Percentiles rank a stretch among this genome's conserved stretches.
Conservation (phyloP, 2,113 vertebrate species). For the Clarias gariepinus region DNA sequence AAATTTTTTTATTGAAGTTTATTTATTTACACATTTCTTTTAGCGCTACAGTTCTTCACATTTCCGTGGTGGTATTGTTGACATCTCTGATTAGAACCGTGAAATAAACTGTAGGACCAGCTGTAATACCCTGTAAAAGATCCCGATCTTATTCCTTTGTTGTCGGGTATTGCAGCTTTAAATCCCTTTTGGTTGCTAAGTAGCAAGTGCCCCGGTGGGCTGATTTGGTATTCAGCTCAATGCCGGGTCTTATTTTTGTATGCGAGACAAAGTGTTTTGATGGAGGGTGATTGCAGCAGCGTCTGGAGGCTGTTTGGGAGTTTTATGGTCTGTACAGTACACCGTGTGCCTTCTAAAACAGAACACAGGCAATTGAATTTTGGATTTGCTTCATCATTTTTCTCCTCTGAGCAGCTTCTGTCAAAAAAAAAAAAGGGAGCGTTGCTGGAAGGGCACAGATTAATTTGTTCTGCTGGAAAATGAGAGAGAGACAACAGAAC, state of each 20-base stretch:
- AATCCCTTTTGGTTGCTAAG: conserved; percentile 94
- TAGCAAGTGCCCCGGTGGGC: conserved; percentile 91
- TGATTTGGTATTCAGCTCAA: conserved; percentile 97
- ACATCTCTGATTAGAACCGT: conserved; percentile 43
- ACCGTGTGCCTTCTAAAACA: conserved; percentile 90
- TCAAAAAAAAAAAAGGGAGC: conserved; percentile 66
- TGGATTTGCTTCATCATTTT: conserved; percentile 86
- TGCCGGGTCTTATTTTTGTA: conserved; percentile 97
- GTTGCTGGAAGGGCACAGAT: conserved; percentile 76
- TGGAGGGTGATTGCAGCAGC: conserved; percentile 96
- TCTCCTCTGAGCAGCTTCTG: conserved; percentile 77
- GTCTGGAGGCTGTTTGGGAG: conserved; percentile 92
- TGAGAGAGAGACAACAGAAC: conserved; percentile 67
- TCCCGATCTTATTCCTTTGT: conserved; percentile 76
- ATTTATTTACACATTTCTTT: conserved; percentile 54
- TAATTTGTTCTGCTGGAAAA: conserved; percentile 75
- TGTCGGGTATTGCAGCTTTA: conserved; percentile 84
- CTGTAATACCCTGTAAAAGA: conserved; percentile 56
- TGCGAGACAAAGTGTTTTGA: conserved; percentile 99
- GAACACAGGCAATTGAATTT: conserved; percentile 90
- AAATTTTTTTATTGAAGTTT: not conserved
- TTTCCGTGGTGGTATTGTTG: conserved; percentile 31
- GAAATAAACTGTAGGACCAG: conserved; percentile 52
- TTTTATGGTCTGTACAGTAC: conserved; percentile 98
- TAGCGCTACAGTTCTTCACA: conserved; percentile 3